Conservation (phyloP, 2,113 vertebrate species). For the Bos javanicus region DNA sequence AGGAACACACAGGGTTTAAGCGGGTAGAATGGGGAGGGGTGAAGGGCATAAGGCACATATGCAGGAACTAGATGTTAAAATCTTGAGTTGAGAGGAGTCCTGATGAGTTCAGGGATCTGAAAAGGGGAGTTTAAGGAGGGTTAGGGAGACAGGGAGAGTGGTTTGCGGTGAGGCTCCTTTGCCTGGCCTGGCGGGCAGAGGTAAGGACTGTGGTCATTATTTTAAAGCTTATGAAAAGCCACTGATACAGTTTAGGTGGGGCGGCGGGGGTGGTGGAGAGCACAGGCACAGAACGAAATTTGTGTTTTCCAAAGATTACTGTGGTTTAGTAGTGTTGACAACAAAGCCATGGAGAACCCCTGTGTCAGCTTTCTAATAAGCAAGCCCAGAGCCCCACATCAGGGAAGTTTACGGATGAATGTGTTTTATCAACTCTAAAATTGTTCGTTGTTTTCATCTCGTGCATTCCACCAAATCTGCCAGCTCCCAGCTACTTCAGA, state of each 20-base stretch:
- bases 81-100: background rate
- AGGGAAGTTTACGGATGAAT: accelerated
- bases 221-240: background rate
- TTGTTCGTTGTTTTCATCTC: background rate
- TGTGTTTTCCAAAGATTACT: background rate
- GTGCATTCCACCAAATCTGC: background rate
- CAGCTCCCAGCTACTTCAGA: background rate
- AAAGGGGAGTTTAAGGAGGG: background rate
- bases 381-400: background rate
- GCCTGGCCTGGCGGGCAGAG: background rate
- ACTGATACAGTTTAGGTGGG: background rate
- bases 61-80: background rate
- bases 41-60: background rate
- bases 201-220: background rate
- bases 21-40: background rate
- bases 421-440: background rate
- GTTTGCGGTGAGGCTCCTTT: background rate
- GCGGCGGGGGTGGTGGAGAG: background rate
- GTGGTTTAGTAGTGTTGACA: background rate
- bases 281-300: background rate
- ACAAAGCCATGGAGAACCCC: background rate
- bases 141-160: background rate
- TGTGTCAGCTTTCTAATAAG: background rate
- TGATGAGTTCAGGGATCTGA: background rate
- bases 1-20: background rate